A percentile compares a stretch with the other conserved stretches of the same genome.
These are phyloP conservation scores for Agrilus mali DNA, from an alignment of 2,888 invertebrate species.

Conservation along the genomic window DNA sequence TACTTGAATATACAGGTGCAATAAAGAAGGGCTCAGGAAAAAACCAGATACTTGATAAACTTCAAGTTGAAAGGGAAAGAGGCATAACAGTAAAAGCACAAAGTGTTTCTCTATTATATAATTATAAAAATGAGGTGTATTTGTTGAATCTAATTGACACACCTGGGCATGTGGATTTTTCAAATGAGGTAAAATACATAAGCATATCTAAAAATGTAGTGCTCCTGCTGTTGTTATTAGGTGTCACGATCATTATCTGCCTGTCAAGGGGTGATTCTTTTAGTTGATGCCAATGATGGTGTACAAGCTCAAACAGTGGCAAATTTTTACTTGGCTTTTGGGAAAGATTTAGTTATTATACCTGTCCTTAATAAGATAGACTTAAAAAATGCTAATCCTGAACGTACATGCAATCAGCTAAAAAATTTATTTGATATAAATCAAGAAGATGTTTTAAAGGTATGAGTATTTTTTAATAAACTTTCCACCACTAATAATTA, in stretches of 20 bases:
- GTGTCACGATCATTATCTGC: conserved; percentile 78
- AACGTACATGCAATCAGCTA: conserved; percentile 66
- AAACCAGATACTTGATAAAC: conserved; percentile 62
- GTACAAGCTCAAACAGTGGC: conserved; percentile 97
- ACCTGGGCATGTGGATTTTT: conserved; percentile 96
- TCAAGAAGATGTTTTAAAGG: conserved; percentile 57
- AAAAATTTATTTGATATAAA: conserved; percentile 72
- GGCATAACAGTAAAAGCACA: conserved; percentile 99
- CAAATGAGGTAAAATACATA: conserved; percentile 63
- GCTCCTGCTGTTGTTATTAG: conserved; percentile 27
- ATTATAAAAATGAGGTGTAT: conserved; percentile 55
- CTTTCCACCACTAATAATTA: conserved; percentile 2
- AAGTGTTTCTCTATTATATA: conserved; percentile 77
- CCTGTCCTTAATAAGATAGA: conserved; percentile 97
- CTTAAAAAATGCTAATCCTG: conserved; percentile 79
- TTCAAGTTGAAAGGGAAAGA: conserved; percentile 86
- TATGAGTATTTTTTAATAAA: conserved; percentile 26
- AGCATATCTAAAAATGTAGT: too few relatives aligned
- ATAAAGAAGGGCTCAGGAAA: conserved; percentile 52
- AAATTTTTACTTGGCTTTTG: conserved; percentile 85
- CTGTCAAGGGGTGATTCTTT: conserved; percentile 86
- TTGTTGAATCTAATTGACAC: conserved; percentile 93
- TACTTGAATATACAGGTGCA: conserved; percentile 85
- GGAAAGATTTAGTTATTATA: conserved; percentile 66
- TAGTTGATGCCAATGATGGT: conserved; percentile 94